Percentiles rank a stretch among this genome's conserved stretches.
Conservation (phyloP, 2,888 invertebrate species). For the Ochropleura leucogaster region DNA sequence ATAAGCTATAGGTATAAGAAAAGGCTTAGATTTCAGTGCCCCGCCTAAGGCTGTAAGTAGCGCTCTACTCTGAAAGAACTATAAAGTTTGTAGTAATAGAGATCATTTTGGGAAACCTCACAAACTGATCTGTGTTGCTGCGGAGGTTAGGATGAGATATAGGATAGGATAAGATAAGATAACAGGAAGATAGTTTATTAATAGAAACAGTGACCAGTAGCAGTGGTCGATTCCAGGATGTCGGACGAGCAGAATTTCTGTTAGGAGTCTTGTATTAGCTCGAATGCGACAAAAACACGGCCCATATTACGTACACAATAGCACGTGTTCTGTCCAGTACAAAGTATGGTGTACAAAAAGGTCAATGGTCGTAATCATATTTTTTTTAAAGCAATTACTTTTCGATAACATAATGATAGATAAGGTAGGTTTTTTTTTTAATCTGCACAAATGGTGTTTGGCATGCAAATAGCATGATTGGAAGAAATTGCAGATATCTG, state of each 20-base stretch:
- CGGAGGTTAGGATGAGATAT: neutral
- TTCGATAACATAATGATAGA: neutral
- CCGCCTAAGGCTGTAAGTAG: neutral
- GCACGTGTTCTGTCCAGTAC: neutral
- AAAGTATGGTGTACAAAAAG: constrained; percentile 5
- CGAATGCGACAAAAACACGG: neutral
- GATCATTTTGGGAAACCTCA: neutral
- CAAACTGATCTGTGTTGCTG: neutral
- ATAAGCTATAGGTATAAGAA: constrained; percentile 59
- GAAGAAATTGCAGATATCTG: neutral
- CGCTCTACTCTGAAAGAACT: neutral
- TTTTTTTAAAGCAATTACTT: neutral
- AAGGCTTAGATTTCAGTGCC: neutral
- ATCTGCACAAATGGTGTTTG: neutral
- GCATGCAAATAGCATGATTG: neutral
- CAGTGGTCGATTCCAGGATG: neutral
- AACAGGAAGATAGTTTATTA: neutral
- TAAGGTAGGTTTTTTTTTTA: neutral
- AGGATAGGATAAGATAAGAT: neutral
- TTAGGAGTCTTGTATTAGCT: neutral
- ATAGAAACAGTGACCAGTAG: neutral
- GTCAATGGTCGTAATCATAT: neutral
- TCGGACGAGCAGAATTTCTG: neutral
- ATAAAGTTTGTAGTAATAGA: neutral
- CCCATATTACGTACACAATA: neutral